Evolutionary conservation across 2,797 vertebrate genomes (phyloP).

Genomic region (Mormyrops attenuatus): DNA sequence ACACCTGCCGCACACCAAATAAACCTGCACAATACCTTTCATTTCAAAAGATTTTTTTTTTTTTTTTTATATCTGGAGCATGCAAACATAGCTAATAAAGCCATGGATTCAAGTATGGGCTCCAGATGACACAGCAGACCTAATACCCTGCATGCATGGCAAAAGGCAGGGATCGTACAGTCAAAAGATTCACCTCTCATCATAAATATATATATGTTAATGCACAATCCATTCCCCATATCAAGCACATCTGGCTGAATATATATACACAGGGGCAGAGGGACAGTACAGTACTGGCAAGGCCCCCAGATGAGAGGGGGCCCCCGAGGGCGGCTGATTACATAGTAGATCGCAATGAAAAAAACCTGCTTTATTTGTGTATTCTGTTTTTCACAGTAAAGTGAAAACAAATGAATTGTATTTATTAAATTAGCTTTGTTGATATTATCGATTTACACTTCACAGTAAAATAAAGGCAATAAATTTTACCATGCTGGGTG

Average conservation of each 20-base stretch:
- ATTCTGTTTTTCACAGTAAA: not conserved
- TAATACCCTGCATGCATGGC: not conserved
- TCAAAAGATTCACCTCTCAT: not conserved
- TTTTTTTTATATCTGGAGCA: not conserved
- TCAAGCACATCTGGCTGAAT: not conserved
- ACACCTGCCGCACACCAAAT: not conserved
- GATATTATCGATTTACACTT: not conserved
- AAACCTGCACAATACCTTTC: not conserved
- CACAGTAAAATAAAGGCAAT: not conserved
- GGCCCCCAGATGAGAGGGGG: not conserved
- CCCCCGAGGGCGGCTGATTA: not conserved
- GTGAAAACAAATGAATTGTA: not conserved
- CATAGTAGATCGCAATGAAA: not conserved
- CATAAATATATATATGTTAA: not conserved
- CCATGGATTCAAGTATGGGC: not conserved
- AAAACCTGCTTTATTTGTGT: not conserved
- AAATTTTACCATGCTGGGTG: not conserved
- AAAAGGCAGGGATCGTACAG: not conserved
- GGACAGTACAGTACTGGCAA: not conserved
- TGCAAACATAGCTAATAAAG: not conserved
- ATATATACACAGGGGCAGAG: not conserved
- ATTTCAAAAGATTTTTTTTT: not conserved
- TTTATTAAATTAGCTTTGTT: not conserved
- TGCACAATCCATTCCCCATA: not conserved
- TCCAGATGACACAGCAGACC: not conserved